Percentiles rank a stretch among this genome's conserved stretches.
Evolutionary conservation across 2,888 invertebrate species (phyloP).

Genomic region (Torymus aiolomorphi): DNA sequence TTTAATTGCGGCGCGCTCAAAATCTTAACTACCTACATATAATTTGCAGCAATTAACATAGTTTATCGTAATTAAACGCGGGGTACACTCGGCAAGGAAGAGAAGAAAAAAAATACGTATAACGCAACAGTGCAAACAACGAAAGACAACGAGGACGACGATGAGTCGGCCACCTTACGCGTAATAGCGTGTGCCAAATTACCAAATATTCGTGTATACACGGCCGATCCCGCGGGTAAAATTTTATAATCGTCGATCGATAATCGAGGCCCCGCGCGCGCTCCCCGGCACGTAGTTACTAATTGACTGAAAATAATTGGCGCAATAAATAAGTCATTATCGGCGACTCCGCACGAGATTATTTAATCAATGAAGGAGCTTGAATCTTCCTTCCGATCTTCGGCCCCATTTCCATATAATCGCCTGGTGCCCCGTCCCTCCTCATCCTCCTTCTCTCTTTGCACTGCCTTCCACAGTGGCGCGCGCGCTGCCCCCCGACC

Average conservation of each 20-base stretch:
- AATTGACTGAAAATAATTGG: conserved; percentile 72
- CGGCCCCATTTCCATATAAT: conserved; percentile 72
- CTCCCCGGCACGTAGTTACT: conserved; percentile 56
- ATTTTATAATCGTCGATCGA: conserved; percentile 56
- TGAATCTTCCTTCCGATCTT: conserved; percentile 68
- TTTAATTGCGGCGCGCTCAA: conserved; percentile 40
- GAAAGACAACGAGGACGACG: neutral
- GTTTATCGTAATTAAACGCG: conserved; percentile 52
- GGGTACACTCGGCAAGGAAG: neutral
- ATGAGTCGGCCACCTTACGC: neutral
- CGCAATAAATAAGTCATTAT: conserved; percentile 75
- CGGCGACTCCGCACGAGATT: conserved; percentile 67
- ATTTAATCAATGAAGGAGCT: conserved; percentile 73
- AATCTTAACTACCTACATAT: conserved; percentile 45
- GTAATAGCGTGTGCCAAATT: conserved; percentile 3
- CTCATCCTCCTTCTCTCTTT: conserved; percentile 47
- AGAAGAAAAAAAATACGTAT: neutral
- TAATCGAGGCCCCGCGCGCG: conserved; percentile 21
- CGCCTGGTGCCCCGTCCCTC: conserved; percentile 58
- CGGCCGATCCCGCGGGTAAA: conserved; percentile 33
- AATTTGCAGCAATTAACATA: conserved; percentile 53
- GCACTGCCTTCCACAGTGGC: conserved; percentile 42
- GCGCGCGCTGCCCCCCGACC: conserved; percentile 46
- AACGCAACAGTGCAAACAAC: neutral
- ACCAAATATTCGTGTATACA: conserved; percentile 31